These are phyloP conservation scores for Mormyrus hasselquistii DNA, from an alignment of 2,797 vertebrate genomes.

Conservation along the genomic window DNA sequence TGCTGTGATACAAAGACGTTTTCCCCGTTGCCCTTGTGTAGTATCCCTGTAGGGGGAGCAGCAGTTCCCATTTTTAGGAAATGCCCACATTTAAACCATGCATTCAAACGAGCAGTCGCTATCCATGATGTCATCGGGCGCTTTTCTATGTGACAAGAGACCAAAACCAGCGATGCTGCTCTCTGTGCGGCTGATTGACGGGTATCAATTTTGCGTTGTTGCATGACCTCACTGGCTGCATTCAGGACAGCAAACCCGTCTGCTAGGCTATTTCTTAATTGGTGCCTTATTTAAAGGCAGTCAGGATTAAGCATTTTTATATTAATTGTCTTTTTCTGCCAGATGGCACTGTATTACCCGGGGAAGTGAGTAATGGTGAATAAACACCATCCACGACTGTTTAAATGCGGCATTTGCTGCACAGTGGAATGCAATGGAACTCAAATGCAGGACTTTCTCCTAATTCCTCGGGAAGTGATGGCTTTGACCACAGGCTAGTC, in stretches of 20 bases:
- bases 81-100: background rate
- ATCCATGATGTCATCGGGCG: background rate
- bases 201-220: background rate
- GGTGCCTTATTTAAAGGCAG: background rate
- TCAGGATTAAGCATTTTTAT: background rate
- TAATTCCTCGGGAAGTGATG: background rate
- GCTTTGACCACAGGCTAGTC: background rate
- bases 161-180: background rate
- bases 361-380: background rate
- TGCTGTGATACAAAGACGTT: conserved; percentile 82
- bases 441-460: background rate
- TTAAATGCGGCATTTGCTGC: background rate
- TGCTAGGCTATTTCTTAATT: background rate
- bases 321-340: background rate
- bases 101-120: background rate
- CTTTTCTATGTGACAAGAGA: background rate
- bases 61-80: background rate
- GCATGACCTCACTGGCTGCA: background rate
- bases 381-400: background rate
- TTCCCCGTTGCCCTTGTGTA: conserved; percentile 82
- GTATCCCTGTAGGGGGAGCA: conserved; percentile 60
- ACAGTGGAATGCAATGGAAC: background rate
- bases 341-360: background rate
- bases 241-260: background rate
- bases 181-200: background rate